These are phyloP conservation scores for Bambusicola thoracicus DNA, from an alignment of 2,113 vertebrate genomes.

Conservation along the genomic window DNA sequence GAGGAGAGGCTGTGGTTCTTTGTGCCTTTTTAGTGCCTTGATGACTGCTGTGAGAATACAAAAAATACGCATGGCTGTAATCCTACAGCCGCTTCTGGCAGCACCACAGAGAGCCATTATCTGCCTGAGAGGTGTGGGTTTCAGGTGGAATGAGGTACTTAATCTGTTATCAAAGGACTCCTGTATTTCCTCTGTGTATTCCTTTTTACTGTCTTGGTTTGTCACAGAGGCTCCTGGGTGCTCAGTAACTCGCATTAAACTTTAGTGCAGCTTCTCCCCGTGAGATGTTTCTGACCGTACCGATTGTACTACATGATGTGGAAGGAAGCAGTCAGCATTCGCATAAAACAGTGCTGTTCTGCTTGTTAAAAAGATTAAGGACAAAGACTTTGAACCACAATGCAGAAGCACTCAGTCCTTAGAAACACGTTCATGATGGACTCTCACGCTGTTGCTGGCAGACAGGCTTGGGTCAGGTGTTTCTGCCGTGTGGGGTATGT, in stretches of 20 bases:
- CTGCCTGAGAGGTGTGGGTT: neutral
- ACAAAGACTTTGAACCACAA: neutral
- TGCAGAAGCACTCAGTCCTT: neutral
- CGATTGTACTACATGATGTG: fast-evolving
- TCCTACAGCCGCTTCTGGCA: neutral
- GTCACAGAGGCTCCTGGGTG: neutral
- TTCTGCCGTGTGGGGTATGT: neutral
- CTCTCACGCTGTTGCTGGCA: neutral
- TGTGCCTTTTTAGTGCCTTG: neutral
- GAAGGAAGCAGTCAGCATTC: neutral
- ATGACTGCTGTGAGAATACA: neutral
- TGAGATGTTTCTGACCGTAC: neutral
- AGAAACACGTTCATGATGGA: neutral
- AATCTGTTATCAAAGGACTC: slow-evolving; percentile 29
- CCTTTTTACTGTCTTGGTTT: neutral
- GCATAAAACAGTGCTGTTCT: neutral
- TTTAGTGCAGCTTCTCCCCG: neutral
- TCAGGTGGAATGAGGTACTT: neutral
- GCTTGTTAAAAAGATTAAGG: neutral
- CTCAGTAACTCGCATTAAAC: neutral
- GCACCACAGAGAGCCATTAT: slow-evolving; percentile 3
- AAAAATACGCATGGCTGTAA: neutral
- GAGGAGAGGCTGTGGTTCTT: neutral
- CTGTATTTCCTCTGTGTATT: neutral
- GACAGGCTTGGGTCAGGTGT: neutral